phyloP scores from a whole-genome alignment of 2,888 invertebrate species.

The Sminthurinus aureus region DNA sequence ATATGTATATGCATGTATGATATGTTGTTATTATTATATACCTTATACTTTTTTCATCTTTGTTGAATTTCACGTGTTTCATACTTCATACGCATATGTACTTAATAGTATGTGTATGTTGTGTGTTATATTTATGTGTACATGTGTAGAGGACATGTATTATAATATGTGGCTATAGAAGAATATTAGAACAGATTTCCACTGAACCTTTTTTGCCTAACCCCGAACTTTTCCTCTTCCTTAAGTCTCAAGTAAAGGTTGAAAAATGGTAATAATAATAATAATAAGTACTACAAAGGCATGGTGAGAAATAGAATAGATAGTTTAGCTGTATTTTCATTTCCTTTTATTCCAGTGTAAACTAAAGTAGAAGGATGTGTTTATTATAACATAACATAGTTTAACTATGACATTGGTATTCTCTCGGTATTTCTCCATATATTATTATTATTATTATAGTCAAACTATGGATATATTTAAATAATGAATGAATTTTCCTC shows the following conservation, averaged over 20 bases:
- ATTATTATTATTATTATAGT: neutral
- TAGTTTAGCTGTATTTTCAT: neutral
- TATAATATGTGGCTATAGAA: neutral
- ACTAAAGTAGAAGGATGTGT: neutral
- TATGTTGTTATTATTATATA: too few relatives aligned
- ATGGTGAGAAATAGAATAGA: neutral
- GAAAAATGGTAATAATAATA: too few relatives aligned
- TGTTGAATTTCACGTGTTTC: neutral
- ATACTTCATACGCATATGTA: neutral
- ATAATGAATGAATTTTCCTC: conserved; percentile 32
- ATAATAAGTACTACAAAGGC: neutral
- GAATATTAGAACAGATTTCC: conserved; percentile 8
- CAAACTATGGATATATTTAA: neutral
- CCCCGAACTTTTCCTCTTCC: too few relatives aligned
- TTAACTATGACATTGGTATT: too few relatives aligned
- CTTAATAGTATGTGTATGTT: too few relatives aligned
- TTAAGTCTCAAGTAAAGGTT: too few relatives aligned
- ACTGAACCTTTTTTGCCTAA: conserved; percentile 14
- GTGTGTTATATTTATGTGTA: too few relatives aligned
- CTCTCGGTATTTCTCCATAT: neutral
- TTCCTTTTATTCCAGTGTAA: conserved; percentile 10
- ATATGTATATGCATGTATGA: too few relatives aligned
- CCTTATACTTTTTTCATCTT: neutral
- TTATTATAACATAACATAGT: too few relatives aligned
- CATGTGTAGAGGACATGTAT: too few relatives aligned